Conservation (phyloP, 2,113 vertebrate species). For the western clawed frog (Xenopus tropicalis) region UCB_Xtro_10.0 CM004451.2:86028001-86028500, state of each 20-base stretch:
- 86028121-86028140: no score
- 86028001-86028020: no score
- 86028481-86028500: no score
- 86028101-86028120: no score
- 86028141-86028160: not conserved
- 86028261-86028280: conserved; percentile 1
- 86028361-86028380: conserved; percentile 10
- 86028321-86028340: not conserved
- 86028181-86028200: not conserved
- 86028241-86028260: conserved; percentile 13
- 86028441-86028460: no score
- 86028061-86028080: no score
- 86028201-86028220: not conserved
- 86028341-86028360: conserved; percentile 1
- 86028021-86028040: no score
- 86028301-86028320: not conserved
- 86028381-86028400: conserved; percentile 1
- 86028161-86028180: not conserved
- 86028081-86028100: no score
- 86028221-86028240: not conserved
- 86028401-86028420: conserved; percentile 6
- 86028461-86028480: no score
- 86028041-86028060: no score
- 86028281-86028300: not conserved
- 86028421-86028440: not conserved